Base-by-base conservation (phyloP, 1,140 invertebrate species). In the Trichogramma pretiosum region DNA sequence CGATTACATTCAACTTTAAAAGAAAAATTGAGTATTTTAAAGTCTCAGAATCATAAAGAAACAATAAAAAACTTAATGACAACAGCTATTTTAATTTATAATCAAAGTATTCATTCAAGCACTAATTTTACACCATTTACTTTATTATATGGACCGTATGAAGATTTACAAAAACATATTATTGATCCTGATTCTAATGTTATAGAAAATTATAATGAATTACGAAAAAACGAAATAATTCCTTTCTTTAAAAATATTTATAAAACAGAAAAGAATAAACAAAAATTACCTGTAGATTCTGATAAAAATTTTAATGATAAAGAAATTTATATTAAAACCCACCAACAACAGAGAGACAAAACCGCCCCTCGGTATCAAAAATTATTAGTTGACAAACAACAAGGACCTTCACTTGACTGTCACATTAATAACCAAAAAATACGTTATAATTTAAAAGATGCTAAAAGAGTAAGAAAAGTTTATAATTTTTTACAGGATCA, bases 61-160 rank as follows among this genome's bases (percentile, higher is more conserved):
- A 28, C 5, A 7, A 28, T 5, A 7, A 28, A 28, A 11, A 28
- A 28, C 11, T 11, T 7, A 7, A 28, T 28, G 24, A 28, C 11
- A 28, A 28, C 24, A 28, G 24, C 24, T 5, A 28, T 28, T 28
- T 28, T 28, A 11, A 28, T 28, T 7, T 28, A 28, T 28, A 28
- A 28, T 28, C 24, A 28, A 11, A 28, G 24, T 28, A 28, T 28
- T 28, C 24, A 28, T 11, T 28, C 24, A 7, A 28, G 5, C 5
- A 28, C 24, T 28, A 28, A 28, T 11, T 28, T 28, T 28, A 11
- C 5, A 28, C 24, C 24, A 5, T 28, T 28, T 28, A 38, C 37
- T 23, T 14, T 39, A n/a, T 14, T 39, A n/a, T 39, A 39, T n/a
- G 37, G 37, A 39, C 37, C 37, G 14, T 39, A 39, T 24, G 13